These are phyloP conservation scores for Eulemur rubriventer DNA, from an alignment of 2,797 vertebrate genomes.

Conservation along the genomic window DNA sequence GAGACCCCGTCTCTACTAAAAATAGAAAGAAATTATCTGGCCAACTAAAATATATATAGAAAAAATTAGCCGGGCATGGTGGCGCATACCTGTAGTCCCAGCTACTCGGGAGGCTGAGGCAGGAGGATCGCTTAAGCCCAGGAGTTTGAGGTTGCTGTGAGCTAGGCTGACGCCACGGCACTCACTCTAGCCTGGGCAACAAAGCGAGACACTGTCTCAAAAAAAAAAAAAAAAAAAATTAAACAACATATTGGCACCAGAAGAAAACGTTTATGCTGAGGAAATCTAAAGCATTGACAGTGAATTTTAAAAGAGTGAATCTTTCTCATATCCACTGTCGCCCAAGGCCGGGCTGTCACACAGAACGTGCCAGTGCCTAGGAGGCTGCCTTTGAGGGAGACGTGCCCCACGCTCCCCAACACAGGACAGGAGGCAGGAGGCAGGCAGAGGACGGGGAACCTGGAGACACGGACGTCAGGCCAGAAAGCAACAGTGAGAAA, in stretches of 20 bases:
- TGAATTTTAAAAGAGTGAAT: neutral
- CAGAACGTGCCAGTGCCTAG: rapidly evolving
- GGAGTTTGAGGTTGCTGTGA: too few relatives aligned
- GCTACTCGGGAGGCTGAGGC: too few relatives aligned
- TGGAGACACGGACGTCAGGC: neutral
- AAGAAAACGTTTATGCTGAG: neutral
- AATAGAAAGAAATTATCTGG: too few relatives aligned
- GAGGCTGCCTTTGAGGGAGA: neutral
- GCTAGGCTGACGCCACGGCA: too few relatives aligned
- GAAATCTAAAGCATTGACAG: neutral
- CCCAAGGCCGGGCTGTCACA: rapidly evolving
- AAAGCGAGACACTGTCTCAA: too few relatives aligned
- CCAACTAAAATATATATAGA: too few relatives aligned
- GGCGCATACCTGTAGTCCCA: too few relatives aligned
- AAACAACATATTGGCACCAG: neutral
- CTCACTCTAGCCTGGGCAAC: too few relatives aligned
- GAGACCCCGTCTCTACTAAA: too few relatives aligned
- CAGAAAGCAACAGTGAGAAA: neutral
- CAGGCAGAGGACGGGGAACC: neutral
- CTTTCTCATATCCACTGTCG: neutral
- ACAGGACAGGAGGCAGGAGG: neutral
- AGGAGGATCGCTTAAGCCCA: too few relatives aligned
- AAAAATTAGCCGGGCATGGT: too few relatives aligned
- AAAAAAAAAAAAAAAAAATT: neutral
- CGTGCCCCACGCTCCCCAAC: neutral